Percentiles rank a stretch among this genome's conserved stretches.
Evolutionary conservation across 2,797 vertebrate species (phyloP).

Genomic region (Petrocephalus schoutedeni): DNA sequence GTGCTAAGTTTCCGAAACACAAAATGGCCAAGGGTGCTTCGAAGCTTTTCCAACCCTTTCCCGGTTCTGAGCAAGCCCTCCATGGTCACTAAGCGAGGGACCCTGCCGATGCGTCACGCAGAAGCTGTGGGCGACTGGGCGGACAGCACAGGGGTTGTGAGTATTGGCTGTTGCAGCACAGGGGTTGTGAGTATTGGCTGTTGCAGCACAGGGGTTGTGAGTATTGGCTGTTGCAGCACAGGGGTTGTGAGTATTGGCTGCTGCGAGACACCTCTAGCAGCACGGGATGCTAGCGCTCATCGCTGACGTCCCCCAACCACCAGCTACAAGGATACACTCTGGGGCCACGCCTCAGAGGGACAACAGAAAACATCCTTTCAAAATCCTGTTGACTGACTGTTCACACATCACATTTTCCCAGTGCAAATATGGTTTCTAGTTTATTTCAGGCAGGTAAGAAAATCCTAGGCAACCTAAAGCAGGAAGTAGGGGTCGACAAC

Average conservation of each 20-base stretch:
- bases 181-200: neutral
- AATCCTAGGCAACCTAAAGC: neutral
- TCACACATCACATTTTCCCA: neutral
- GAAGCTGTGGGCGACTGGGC: neutral
- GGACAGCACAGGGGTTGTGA: neutral
- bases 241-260: neutral
- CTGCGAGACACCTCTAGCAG: neutral
- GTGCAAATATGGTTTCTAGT: neutral
- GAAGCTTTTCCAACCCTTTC: neutral
- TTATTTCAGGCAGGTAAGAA: neutral
- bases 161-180: neutral
- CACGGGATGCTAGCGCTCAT: neutral
- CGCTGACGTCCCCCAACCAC: neutral
- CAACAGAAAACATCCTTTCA: neutral
- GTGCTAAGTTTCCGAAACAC: neutral
- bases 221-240: neutral
- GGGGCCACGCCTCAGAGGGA: neutral
- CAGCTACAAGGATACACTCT: neutral
- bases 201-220: neutral
- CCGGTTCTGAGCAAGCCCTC: neutral
- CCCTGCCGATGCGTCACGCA: too few relatives aligned
- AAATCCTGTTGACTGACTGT: neutral
- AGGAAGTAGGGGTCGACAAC: neutral
- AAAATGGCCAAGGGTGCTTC: neutral
- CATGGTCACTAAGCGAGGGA: neutral